A percentile compares a stretch with the other conserved stretches of the same genome.
Conservation (phyloP, 2,888 invertebrate genomes). For the Coenonympha glycerion region DNA sequence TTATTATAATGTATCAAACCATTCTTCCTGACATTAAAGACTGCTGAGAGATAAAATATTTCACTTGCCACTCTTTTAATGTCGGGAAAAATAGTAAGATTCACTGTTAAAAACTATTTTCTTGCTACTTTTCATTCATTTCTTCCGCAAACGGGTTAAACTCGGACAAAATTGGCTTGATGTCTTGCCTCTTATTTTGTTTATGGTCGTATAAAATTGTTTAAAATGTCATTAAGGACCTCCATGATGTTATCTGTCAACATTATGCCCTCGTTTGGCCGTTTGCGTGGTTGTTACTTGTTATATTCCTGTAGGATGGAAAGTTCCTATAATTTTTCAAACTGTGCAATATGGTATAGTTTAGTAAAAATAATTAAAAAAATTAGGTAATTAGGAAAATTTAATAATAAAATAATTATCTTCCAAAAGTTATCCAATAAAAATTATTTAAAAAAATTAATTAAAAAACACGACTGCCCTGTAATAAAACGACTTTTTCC, state of each 20-base stretch:
- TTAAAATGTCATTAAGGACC: conserved; percentile 8
- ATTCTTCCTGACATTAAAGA: conserved; percentile 13
- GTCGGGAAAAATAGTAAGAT: no score
- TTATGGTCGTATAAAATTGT: not conserved
- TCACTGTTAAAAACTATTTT: conserved; percentile 13
- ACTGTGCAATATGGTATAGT: no score
- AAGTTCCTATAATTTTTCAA: not conserved
- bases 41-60: conserved; percentile 6
- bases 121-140: conserved; percentile 4
- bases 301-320: not conserved
- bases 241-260: conserved; percentile 27
- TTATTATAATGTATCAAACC: conserved; percentile 11
- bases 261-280: conserved; percentile 32
- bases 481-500: no score
- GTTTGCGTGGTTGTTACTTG: conserved; percentile 16
- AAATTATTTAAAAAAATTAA: no score
- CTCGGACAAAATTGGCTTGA: conserved; percentile 3
- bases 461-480: no score
- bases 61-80: not conserved
- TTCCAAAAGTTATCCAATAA: no score
- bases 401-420: no score
- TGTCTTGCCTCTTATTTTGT: conserved; percentile 3
- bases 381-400: no score
- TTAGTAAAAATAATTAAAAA: no score
- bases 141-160: conserved; percentile 6